Evolutionary conservation across 2,113 vertebrate species (phyloP).

Genomic region (Bufo gargarizans): DNA sequence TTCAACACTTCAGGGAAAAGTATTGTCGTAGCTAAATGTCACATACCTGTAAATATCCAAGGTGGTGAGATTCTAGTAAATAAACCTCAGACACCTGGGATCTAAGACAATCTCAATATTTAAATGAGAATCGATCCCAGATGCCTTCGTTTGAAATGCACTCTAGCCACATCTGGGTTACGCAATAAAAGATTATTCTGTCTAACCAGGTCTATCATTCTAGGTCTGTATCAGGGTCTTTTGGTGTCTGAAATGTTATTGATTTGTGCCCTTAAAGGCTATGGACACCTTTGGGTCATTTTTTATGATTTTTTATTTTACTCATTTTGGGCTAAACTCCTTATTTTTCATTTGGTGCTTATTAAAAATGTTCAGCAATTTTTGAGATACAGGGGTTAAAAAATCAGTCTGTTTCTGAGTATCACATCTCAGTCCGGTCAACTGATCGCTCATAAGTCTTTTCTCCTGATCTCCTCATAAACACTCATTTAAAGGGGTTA

Average conservation of each 20-base stretch:
- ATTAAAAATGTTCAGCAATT: no score
- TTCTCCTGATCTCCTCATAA: no score
- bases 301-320: no score
- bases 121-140: background rate
- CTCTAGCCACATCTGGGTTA: background rate
- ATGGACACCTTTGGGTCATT: no score
- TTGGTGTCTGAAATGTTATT: background rate
- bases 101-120: background rate
- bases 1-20: constrained; percentile 9
- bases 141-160: background rate
- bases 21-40: constrained; percentile 14
- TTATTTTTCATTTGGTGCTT: no score
- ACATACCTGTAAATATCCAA: constrained; percentile 11
- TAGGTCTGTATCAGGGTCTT: background rate
- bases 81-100: constrained; percentile 16
- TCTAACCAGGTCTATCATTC: background rate
- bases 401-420: no score
- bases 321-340: no score
- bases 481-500: no score
- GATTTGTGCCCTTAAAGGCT: background rate
- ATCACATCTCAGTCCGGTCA: no score
- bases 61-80: background rate
- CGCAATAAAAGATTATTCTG: background rate
- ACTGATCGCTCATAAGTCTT: no score
- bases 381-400: no score